A percentile compares a stretch with the other conserved stretches of the same genome.
phyloP scores from a whole-genome alignment of 2,888 invertebrate genomes.

The Lasioglossum villosulum region DNA sequence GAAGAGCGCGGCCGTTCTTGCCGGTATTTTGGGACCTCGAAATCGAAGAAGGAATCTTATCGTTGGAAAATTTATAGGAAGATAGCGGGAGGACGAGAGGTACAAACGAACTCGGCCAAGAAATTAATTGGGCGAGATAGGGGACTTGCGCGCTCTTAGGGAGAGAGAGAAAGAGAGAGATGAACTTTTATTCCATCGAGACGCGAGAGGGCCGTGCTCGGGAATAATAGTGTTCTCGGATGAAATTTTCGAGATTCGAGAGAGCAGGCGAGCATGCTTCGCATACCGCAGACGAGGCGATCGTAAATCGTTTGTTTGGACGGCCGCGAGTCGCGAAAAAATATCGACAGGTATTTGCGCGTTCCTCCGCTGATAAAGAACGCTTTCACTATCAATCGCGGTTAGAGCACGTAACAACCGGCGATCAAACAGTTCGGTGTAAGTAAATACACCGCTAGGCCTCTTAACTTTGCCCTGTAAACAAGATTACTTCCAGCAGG shows the following conservation, averaged over 20 bases:
- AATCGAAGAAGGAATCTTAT: conserved; percentile 16
- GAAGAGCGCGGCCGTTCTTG: background rate
- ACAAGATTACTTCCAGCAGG: conserved; percentile 66
- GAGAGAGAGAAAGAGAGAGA: background rate
- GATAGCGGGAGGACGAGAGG: conserved; percentile 52
- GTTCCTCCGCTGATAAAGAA: conserved; percentile 35
- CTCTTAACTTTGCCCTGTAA: conserved; percentile 67
- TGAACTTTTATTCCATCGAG: background rate
- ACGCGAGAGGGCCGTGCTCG: background rate
- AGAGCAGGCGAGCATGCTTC: background rate
- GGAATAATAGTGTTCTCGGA: background rate
- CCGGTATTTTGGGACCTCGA: background rate
- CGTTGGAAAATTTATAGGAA: conserved; percentile 49
- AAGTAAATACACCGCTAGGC: conserved; percentile 60
- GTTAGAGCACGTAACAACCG: conserved; percentile 36
- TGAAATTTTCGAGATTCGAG: background rate
- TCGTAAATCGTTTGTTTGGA: background rate
- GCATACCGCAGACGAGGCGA: background rate
- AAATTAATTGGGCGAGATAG: conserved; percentile 56
- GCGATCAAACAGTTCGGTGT: conserved; percentile 50
- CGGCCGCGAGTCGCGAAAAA: background rate
- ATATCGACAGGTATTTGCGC: conserved; percentile 24
- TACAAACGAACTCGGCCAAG: conserved; percentile 47
- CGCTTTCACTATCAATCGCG: conserved; percentile 58
- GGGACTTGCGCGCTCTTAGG: background rate